Evolutionary conservation across 2,888 invertebrate species (phyloP).

Genomic region (Meliscaeva auricollis): DNA sequence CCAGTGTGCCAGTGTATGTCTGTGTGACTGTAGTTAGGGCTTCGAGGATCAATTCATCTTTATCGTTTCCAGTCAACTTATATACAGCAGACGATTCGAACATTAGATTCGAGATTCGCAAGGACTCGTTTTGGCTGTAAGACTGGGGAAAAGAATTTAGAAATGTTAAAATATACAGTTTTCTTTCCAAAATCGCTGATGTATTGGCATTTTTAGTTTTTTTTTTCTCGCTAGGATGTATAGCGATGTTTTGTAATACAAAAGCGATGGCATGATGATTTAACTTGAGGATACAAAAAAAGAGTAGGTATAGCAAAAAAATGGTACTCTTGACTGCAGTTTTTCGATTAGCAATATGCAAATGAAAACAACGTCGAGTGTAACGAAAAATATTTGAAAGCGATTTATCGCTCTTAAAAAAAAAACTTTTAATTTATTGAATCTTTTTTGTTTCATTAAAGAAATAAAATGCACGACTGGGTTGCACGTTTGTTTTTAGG

Average conservation of each 20-base stretch:
- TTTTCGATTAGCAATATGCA: conserved; percentile 62
- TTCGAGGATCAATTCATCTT: conserved; percentile 69
- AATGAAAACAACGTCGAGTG: conserved; percentile 19
- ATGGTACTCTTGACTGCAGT: background rate
- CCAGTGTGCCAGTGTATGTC: background rate
- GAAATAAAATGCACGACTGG: no score
- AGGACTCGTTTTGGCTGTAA: background rate
- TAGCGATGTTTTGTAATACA: background rate
- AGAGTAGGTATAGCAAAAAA: background rate
- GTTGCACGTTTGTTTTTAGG: no score
- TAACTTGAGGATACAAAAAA: background rate
- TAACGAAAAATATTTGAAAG: background rate
- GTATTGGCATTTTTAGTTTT: conserved; percentile 29
- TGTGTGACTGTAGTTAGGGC: conserved; percentile 6
- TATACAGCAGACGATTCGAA: background rate
- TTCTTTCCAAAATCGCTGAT: conserved; percentile 31
- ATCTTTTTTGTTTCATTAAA: no score
- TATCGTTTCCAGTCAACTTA: conserved; percentile 59
- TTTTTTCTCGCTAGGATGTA: conserved; percentile 15
- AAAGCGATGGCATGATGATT: conserved; percentile 41
- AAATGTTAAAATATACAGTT: conserved; percentile 38
- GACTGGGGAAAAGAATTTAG: conserved; percentile 25
- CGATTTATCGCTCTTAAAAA: no score
- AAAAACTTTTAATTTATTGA: no score
- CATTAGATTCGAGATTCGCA: background rate